Percentiles rank a stretch among this genome's conserved stretches.
phyloP scores from a whole-genome alignment of 2,113 vertebrate species.

The Arothron firmamentum region DNA sequence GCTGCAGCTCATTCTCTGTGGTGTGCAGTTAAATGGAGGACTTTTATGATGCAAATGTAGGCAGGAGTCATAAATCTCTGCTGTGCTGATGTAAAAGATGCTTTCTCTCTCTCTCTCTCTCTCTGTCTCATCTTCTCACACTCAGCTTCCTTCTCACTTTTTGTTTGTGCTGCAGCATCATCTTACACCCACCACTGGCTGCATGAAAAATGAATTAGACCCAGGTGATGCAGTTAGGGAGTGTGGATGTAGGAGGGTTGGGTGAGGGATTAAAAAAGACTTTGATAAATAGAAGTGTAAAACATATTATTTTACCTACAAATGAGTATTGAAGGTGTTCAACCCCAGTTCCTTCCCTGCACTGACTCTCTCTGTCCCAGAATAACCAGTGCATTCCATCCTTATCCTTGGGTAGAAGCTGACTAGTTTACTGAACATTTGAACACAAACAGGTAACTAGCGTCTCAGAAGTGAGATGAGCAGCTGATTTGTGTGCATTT shows the following conservation, averaged over 20 bases:
- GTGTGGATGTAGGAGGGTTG: background rate
- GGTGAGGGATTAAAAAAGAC: constrained; percentile 14
- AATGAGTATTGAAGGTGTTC: no score
- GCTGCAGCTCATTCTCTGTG: constrained; percentile 46
- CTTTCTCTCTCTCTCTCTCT: constrained; percentile 10
- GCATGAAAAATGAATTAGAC: constrained; percentile 68
- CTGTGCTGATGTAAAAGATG: constrained; percentile 56
- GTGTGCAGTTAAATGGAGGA: constrained; percentile 57
- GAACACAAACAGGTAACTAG: no score
- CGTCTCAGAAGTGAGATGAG: no score
- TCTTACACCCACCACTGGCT: constrained; percentile 61
- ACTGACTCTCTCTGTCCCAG: no score
- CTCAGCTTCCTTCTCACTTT: constrained; percentile 19
- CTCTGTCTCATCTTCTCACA: constrained; percentile 4
- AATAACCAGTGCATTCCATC: no score
- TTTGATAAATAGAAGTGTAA: constrained; percentile 17
- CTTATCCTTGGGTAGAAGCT: no score
- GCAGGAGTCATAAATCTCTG: constrained; percentile 67
- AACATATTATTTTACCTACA: no score
- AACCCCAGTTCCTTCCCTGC: no score
- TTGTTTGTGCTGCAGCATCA: constrained; percentile 44
- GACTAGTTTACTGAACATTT: no score
- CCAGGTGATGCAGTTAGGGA: constrained; percentile 52
- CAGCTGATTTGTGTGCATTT: no score
- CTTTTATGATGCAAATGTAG: constrained; percentile 71